Evolutionary conservation across 2,888 invertebrate species (phyloP).

Genomic region (Empis stercorea): DNA sequence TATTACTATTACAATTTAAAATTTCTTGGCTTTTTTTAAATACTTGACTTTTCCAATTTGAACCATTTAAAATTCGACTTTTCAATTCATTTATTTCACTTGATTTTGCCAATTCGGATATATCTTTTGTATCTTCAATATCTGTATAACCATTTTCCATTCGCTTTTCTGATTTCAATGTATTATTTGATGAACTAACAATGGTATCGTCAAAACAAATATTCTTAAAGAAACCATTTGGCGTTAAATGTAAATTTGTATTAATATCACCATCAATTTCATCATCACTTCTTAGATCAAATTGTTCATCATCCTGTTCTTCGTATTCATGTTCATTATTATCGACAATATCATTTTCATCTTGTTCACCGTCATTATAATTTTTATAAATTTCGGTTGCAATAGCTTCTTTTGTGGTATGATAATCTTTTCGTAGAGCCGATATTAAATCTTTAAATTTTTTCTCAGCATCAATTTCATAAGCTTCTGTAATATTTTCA

Average conservation of each 20-base stretch:
- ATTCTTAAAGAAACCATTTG: constrained; percentile 18
- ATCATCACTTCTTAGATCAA: background rate
- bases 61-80: constrained; percentile 14
- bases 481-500: constrained; percentile 4
- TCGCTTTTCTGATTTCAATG: constrained; percentile 14
- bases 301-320: background rate
- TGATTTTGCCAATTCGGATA: constrained; percentile 17
- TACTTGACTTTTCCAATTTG: constrained; percentile 14
- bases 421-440: constrained; percentile 24
- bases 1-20: background rate
- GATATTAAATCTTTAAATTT: constrained; percentile 22
- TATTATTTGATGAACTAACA: constrained; percentile 16
- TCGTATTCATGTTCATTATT: constrained; percentile 10
- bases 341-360: constrained; percentile 15
- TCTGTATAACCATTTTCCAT: constrained; percentile 11
- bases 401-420: constrained; percentile 1
- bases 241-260: background rate
- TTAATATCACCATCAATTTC: background rate
- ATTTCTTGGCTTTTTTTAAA: constrained; percentile 10
- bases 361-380: constrained; percentile 9
- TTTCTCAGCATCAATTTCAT: constrained; percentile 4
- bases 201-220: constrained; percentile 15
- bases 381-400: constrained; percentile 4
- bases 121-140: constrained; percentile 9
- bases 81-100: constrained; percentile 15